Evolutionary conservation across 1,140 invertebrate genomes (phyloP).

Genomic region (Ylistrum balloti): DNA sequence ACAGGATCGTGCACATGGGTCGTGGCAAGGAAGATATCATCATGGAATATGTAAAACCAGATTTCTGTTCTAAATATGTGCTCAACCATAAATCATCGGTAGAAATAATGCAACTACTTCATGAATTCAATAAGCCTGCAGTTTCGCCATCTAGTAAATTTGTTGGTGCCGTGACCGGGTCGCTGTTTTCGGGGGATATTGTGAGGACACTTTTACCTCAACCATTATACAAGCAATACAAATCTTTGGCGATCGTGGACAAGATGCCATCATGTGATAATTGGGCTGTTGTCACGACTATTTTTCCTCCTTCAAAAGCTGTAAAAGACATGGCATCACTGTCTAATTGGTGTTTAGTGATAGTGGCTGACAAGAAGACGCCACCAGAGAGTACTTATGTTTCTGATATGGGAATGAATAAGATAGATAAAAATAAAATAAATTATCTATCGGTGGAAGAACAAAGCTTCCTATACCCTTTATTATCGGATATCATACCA

Average conservation of each 20-base stretch:
- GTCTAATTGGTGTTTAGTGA: slow-evolving; percentile 31
- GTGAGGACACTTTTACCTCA: too few relatives aligned
- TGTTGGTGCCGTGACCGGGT: too few relatives aligned
- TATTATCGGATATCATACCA: slow-evolving; percentile 46
- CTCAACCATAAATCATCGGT: slow-evolving; percentile 30
- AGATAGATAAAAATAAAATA: neutral
- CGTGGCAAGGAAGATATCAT: neutral
- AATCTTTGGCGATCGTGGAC: too few relatives aligned
- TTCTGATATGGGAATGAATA: neutral
- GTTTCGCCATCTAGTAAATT: neutral
- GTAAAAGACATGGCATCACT: neutral
- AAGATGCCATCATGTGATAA: neutral
- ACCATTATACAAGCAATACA: too few relatives aligned
- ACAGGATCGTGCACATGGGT: neutral
- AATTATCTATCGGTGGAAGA: slow-evolving; percentile 25
- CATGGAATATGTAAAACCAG: neutral
- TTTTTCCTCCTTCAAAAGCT: neutral
- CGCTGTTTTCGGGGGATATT: too few relatives aligned
- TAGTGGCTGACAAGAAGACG: slow-evolving; percentile 1
- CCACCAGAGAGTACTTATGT: neutral
- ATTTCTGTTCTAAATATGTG: slow-evolving; percentile 36
- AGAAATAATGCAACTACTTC: neutral
- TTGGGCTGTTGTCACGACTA: slow-evolving; percentile 42
- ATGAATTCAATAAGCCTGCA: neutral
- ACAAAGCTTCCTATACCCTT: slow-evolving; percentile 29